A percentile compares a stretch with the other conserved stretches of the same genome.
phyloP scores from a whole-genome alignment of 64 coral and sea anemone species.

The Porites lutea region DNA sequence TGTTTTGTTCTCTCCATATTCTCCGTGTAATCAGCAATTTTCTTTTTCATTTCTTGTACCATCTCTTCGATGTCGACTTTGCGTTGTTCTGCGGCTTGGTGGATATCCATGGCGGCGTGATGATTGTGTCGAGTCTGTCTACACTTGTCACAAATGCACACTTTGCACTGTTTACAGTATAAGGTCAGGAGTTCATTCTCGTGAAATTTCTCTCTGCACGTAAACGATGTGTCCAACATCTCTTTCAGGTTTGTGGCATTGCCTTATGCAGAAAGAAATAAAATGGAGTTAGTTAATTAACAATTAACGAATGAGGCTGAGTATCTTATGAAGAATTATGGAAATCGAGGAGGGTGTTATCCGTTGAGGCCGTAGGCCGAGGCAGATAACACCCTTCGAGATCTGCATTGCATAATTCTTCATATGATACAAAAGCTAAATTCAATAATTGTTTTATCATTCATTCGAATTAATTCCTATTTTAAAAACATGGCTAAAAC shows the following conservation, averaged over 20 bases:
- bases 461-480: too few relatives aligned
- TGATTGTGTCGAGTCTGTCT: conserved; percentile 14
- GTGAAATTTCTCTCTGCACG: conserved; percentile 1
- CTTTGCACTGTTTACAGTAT: conserved; percentile 37
- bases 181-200: not conserved
- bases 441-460: too few relatives aligned
- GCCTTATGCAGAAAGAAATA: not conserved
- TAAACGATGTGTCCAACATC: not conserved
- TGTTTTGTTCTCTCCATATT: conserved; percentile 26
- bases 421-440: too few relatives aligned
- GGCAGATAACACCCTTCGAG: too few relatives aligned
- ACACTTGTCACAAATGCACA: conserved; percentile 52
- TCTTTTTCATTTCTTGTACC: conserved; percentile 1
- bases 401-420: too few relatives aligned
- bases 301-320: too few relatives aligned
- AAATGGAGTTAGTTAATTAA: too few relatives aligned
- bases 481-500: too few relatives aligned
- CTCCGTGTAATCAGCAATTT: conserved; percentile 4
- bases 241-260: too few relatives aligned
- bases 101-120: not conserved
- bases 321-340: too few relatives aligned
- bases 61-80: not conserved
- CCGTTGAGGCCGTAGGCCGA: too few relatives aligned
- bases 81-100: conserved; percentile 13
- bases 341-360: too few relatives aligned